These are phyloP conservation scores for Esperia sulphurella DNA, from an alignment of 2,888 invertebrate species.

Conservation along the genomic window DNA sequence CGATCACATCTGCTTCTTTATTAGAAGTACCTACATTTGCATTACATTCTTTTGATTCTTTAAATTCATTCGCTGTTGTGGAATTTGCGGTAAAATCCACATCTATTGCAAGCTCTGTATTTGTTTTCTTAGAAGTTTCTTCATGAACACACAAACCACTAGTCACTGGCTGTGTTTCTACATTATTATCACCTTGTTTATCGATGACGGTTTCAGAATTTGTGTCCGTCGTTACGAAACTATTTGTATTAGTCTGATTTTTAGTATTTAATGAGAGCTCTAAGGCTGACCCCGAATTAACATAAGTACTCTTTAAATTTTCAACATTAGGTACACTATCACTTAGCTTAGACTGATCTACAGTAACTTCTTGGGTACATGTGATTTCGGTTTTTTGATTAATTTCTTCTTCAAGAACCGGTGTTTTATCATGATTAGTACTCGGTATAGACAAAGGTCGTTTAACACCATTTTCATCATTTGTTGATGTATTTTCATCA, in stretches of 20 bases:
- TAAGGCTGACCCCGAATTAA: too few species aligned
- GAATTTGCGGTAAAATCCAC: not conserved
- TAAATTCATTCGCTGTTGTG: not conserved
- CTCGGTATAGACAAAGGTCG: not conserved
- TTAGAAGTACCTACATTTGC: not conserved
- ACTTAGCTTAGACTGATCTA: too few species aligned
- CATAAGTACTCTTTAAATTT: not conserved
- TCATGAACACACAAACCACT: not conserved
- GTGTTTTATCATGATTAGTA: not conserved
- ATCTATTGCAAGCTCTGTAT: not conserved
- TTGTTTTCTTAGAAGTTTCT: not conserved
- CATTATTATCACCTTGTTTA: not conserved
- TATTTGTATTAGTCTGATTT: too few species aligned
- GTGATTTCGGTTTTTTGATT: not conserved
- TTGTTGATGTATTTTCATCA: conserved; percentile 8
- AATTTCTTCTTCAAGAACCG: not conserved
- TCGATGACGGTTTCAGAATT: not conserved
- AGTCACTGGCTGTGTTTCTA: not conserved
- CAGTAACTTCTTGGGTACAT: too few species aligned
- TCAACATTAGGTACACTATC: not conserved
- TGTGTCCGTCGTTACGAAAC: too few species aligned
- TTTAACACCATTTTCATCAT: not conserved
- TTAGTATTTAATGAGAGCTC: too few species aligned
- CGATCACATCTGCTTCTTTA: not conserved
- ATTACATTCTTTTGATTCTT: not conserved